phyloP scores from a whole-genome alignment of 1,140 invertebrate genomes.

The Aphelenchoides besseyi region DNA sequence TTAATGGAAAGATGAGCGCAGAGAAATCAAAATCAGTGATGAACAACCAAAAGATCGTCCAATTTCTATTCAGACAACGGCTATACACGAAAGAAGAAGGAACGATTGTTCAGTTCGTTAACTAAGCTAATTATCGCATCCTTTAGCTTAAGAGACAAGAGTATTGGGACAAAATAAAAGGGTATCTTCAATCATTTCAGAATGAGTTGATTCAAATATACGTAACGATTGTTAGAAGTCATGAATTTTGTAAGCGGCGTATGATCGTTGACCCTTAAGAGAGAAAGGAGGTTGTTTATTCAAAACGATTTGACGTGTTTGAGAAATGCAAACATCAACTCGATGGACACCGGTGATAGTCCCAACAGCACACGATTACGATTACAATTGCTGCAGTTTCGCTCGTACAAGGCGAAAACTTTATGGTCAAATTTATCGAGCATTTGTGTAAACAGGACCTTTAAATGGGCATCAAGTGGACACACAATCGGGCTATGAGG shows the following conservation, averaged over 20 bases:
- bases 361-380: not conserved
- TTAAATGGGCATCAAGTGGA: slow-evolving; percentile 1
- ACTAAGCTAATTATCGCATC: no score
- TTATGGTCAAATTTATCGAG: slow-evolving; percentile 1
- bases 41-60: no score
- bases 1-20: no score
- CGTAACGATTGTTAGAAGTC: no score
- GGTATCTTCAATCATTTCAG: no score
- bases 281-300: not conserved
- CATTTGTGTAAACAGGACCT: slow-evolving; percentile 1
- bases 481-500: not conserved
- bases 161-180: no score
- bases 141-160: no score
- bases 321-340: not conserved
- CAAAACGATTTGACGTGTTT: not conserved
- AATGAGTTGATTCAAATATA: no score
- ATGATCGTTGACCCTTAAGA: not conserved
- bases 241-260: not conserved
- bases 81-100: no score
- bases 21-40: no score
- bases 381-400: not conserved
- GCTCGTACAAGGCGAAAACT: not conserved
- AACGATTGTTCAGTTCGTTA: no score
- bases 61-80: no score
- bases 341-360: not conserved